Base-by-base conservation (phyloP, 2,797 vertebrate species). In the Chromobotia macracanthus region DNA sequence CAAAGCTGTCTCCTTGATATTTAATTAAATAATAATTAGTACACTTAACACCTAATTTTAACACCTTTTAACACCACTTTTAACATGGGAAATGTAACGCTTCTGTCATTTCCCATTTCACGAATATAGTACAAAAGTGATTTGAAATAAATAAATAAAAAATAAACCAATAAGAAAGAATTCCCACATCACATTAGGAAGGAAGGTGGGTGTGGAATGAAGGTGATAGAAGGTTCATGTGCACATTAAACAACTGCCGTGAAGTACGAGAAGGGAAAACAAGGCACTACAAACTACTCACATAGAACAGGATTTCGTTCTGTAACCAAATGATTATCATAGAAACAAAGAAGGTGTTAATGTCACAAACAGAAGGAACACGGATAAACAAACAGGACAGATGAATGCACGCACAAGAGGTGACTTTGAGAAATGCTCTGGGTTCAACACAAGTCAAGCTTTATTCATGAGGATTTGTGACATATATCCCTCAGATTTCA, bases 251-350 rank as follows among this genome's bases (percentile, higher is more conserved):
- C 76, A 15, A 61, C 66, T 70, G 31, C 75, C 79, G 46, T 66
- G 74, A 28, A 81, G 72, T 31, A 48, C 1, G 53, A 74, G 48
- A 74, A 79, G 19, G 70, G 85, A 87, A 87, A 75, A 85, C 46
- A 90, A 84, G 85, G 89, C 90, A 89, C 92, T 92, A 90, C 89
- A 89, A 88, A 91, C 94, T 95, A 94, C 94, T 96, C 94, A 96
- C 95, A 95, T 89, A 94, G 91, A 94, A 90, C 87, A 95, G 91
- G 92, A 91, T 81, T 94, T 94, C 93, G 89, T 89, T 94, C 92
- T 93, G 94, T 88, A 90, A 91, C n/a, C 92, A 90, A 92, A 92
- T 83, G 80, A 88, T 91, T 88, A 88, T 84, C 87, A 90, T 90
- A 90, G 89, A 91, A 93, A 91, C 89, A 91, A 88, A 92, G 79